Conservation (phyloP, 2,797 vertebrate species). For the Poecile montanus region DNA sequence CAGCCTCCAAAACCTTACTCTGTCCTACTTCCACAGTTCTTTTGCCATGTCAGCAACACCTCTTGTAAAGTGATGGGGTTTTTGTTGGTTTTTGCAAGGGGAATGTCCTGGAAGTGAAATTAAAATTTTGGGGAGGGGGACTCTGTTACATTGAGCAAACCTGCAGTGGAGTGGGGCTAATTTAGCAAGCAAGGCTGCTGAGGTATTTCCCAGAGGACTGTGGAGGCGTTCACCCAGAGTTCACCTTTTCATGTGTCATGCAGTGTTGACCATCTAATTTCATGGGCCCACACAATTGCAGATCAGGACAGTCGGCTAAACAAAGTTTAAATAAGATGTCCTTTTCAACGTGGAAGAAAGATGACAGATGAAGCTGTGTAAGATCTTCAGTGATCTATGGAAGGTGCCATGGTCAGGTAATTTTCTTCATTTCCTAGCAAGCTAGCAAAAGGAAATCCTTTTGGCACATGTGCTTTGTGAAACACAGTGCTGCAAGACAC, state of each 20-base stretch:
- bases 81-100: not conserved
- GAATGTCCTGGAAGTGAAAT: not conserved
- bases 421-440: slow-evolving; percentile 7
- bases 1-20: not conserved
- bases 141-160: not conserved
- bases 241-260: not conserved
- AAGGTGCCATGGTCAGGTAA: not conserved
- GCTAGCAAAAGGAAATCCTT: not conserved
- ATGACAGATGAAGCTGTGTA: not conserved
- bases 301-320: not conserved
- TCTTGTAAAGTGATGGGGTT: not conserved
- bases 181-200: not conserved
- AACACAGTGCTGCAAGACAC: not conserved
- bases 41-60: not conserved
- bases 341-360: not conserved
- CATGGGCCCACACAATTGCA: not conserved
- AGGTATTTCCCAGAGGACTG: not conserved
- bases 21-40: not conserved
- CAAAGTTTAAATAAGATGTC: not conserved
- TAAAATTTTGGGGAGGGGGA: not conserved
- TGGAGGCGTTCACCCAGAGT: not conserved
- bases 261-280: not conserved
- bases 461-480: not conserved
- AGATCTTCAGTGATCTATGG: not conserved
- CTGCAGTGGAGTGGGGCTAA: not conserved